Conservation (phyloP, 2,797 vertebrate genomes). For the Saguinus oedipus region DNA sequence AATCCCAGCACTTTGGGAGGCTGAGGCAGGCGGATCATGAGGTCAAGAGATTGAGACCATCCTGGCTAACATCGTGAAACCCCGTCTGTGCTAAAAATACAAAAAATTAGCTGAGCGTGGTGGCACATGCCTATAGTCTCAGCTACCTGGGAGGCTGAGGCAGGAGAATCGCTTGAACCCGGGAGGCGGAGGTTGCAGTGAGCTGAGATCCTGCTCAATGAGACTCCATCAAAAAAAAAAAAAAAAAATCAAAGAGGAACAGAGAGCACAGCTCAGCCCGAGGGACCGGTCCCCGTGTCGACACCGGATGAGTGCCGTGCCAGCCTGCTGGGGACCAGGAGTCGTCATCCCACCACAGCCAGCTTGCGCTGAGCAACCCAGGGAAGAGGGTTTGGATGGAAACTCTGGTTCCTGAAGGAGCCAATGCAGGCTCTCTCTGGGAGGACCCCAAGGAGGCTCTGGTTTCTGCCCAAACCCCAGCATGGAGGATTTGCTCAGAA, state of each 20-base stretch:
- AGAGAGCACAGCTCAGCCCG: not conserved
- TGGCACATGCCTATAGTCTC: fast-evolving
- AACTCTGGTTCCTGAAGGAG: not conserved
- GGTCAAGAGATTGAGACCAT: not conserved
- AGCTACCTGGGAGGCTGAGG: not conserved
- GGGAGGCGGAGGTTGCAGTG: not conserved
- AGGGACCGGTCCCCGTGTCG: fast-evolving
- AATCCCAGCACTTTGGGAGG: not conserved
- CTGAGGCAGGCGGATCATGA: not conserved
- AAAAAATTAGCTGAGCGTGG: not conserved
- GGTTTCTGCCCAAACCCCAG: conserved; percentile 31
- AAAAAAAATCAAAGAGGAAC: not conserved
- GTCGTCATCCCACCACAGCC: fast-evolving
- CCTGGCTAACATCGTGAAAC: not conserved
- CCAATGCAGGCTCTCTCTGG: not conserved
- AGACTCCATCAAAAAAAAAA: not conserved
- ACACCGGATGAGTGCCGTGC: not conserved
- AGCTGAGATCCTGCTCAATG: not conserved
- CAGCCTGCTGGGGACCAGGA: not conserved
- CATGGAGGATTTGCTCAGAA: not conserved
- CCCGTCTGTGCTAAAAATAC: not conserved
- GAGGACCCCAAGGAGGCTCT: not conserved
- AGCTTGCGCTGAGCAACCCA: not conserved
- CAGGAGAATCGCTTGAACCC: not conserved
- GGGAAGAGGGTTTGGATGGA: not conserved